Evolutionary conservation across 2,888 invertebrate genomes (phyloP), one percentile per base, ranked within the genome.

Genomic region (Tachystola acroxantha): DNA sequence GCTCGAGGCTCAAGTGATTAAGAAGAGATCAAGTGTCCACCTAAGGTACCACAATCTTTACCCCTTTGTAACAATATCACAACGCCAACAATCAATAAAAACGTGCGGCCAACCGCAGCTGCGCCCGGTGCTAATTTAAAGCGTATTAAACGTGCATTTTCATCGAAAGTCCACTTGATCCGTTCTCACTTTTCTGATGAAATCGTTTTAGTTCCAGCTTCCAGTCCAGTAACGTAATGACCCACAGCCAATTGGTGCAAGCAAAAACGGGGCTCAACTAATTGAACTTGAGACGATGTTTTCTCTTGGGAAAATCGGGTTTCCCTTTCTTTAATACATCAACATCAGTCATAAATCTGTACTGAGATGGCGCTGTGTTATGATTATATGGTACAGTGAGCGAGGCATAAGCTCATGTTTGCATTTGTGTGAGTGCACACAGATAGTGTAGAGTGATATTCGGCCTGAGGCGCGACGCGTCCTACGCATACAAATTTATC

Each of bases 121-220:
- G 6, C 20, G 9, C 20, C 3, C 6, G 19, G 20, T 6, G 5
- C 9, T 20, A 20, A 20, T 20, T 6, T 20, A 3, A 20, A 20
- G 9, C 5, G 20, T 20, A 20, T n/a, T 25, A 20, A n/a, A 32
- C 4, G 7, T 7, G 10, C 32, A 22, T 32, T n/a, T 32, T 32
- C 35, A 37, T 34, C 37, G 42, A 42, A 39, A 40, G 32, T 32
- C 19, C 7, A 11, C 10, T 3, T 1, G 10, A 20, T 31, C n/a
- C 32, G 35, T 39, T 60, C 53, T 62, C 59, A 51, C 54, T 62
- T 59, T 62, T 53, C 57, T 57, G 50, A 54, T 53, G 53, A 59
- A 66, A 67, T 53, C 42, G 39, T 36, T n/a, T 50, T 50, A 40
- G 43, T 45, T 38, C 36, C 45, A 39, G n/a, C n/a, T n/a, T n/a